Base-by-base conservation (phyloP, 2,888 invertebrate genomes). In the Luperina nickerlii region DNA sequence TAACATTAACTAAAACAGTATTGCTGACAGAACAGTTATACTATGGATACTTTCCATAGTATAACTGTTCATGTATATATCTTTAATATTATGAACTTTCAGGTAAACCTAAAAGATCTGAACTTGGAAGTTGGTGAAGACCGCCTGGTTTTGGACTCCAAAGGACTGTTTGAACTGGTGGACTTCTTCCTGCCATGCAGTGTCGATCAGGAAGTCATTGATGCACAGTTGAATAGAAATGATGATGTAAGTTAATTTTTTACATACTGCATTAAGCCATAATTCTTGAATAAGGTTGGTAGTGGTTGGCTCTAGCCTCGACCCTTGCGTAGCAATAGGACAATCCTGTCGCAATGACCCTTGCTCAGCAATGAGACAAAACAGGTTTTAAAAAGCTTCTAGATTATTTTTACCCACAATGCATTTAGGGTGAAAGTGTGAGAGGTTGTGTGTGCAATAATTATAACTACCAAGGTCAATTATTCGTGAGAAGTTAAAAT, bases 71-170 rank as follows among this genome's bases (percentile, higher is more conserved):
- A n/a, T 60, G 13, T 11, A 9, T 20, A 32, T 3, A 8, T 63
- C 8, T 63, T 20, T 18, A 63, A 24, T 20, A 9, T 6, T n/a
- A 24, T 38, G 5, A 45, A 27, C 4, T 65, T 62, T 60, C 90
- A 98, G 98, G 94, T 97, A 80, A 97, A 97, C 76, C 92, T 97
- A 0, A 97, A 97, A 88, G 98, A 98, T 92, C 91, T 98, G 63
- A 96, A 96, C 68, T 91, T 98, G 77, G 98, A 98, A 93, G 95
- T 98, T 48, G 98, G 98, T n/a, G 98, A 98, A 92, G 98, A 98
- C 94, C 97, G 98, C 80, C 96, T 98, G 78, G 95, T 98, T 20
- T 92, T 98, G 65, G 98, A 98, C 89, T 97, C 97, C 0, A 97
- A 97, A 81, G 97, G 97, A 65, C 93, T 96, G 83, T 97, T 97